Conservation (phyloP, 2,888 invertebrate genomes). For the Therioaphis trifolii region DNA sequence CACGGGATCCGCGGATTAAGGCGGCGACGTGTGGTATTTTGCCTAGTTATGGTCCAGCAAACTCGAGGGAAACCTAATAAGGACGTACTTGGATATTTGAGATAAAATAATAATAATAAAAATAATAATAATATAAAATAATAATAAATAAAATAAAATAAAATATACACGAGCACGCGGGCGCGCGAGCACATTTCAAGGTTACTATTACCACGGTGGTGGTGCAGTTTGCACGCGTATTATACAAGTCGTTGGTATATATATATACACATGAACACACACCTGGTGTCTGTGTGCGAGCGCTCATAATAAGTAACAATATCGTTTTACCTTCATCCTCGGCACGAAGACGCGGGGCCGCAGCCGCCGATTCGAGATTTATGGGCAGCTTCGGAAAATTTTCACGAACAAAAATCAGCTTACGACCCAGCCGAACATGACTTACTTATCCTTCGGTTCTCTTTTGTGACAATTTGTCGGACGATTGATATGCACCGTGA, state of each 20-base stretch:
- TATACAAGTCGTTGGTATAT: too few species aligned
- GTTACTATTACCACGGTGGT: slow-evolving; percentile 5
- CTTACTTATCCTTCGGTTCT: slow-evolving; percentile 60
- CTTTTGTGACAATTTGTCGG: slow-evolving; percentile 61
- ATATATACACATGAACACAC: too few species aligned
- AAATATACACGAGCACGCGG: neutral
- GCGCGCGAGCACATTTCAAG: neutral
- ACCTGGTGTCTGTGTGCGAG: neutral
- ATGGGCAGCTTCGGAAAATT: slow-evolving; percentile 15
- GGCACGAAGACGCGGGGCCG: slow-evolving; percentile 36
- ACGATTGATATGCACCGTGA: slow-evolving; percentile 39
- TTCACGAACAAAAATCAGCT: slow-evolving; percentile 48
- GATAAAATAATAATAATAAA: slow-evolving; percentile 1
- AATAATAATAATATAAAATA: neutral
- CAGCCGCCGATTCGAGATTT: slow-evolving; percentile 31
- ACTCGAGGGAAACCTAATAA: slow-evolving; percentile 60
- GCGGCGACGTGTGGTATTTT: neutral
- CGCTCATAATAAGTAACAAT: slow-evolving; percentile 10
- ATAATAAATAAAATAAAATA: neutral
- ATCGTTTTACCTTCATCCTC: slow-evolving; percentile 52
- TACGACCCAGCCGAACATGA: slow-evolving; percentile 33
- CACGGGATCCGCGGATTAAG: slow-evolving; percentile 5
- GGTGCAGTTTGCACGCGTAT: neutral
- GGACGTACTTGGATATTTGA: slow-evolving; percentile 48
- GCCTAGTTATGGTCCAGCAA: slow-evolving; percentile 47